Evolutionary conservation across 2,888 invertebrate species (phyloP), one percentile per base, ranked within the genome.

Genomic region (Venusia cambrica): DNA sequence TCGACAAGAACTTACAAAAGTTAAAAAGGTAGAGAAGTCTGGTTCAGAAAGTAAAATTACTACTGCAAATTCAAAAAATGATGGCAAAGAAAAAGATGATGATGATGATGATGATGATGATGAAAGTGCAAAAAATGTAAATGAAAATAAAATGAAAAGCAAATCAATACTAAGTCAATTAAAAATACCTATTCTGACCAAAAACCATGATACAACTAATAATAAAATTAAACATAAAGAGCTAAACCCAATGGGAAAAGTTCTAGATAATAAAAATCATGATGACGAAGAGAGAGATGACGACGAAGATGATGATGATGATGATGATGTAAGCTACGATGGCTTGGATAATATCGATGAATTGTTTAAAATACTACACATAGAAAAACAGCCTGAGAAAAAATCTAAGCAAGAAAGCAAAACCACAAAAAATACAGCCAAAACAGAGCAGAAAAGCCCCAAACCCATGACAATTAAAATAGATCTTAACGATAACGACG

Each of bases 1-100:
- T 8, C 62, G 40, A 42, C 44, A 58, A 37, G 59, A 61, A 33
- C 22, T 47, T 39, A 29, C 44, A 9, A 54, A 51, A 46, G 35
- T 40, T 38, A 55, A 31, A 25, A 58, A 51, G 36, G 17, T 43
- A 31, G 40, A 38, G 10, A 45, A 34, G 21, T 53, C 4, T 37
- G 12, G 20, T 35, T 19, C 3, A n/a, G 26, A 24, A 32, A 24
- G 4, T 15, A 45, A 32, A 19, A 4, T 7, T n/a, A 30, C 12
- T 21, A 26, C 21, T 18, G 39, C 9, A 4, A 35, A 27, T 2
- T 3, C 9, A n/a, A 26, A 27, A 20, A 4, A 24, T 5, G 8
- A 48, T 14, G 20, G 33, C 3, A 32, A 49, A 8, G 40, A 54
- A 8, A 49, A 57, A 5, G 47, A 56, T n/a, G 49, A 54, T 4